Conservation (phyloP, 1,140 invertebrate genomes). For the Steinernema khuongi region DNA sequence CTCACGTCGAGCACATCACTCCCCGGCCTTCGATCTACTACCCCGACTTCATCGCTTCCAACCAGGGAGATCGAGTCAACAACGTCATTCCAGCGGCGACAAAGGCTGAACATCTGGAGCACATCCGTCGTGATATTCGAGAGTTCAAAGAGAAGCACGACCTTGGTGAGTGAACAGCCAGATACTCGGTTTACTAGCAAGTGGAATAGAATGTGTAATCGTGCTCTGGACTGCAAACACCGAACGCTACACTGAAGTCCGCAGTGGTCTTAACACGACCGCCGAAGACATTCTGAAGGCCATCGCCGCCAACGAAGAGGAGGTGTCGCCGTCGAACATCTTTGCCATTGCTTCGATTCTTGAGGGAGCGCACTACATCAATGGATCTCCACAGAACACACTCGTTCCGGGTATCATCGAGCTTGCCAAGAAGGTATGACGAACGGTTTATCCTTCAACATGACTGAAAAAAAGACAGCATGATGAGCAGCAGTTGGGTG, state of each 20-base stretch:
- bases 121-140: constrained; percentile 74
- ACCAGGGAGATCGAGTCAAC: constrained; percentile 79
- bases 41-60: constrained; percentile 88
- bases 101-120: constrained; percentile 66
- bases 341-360: constrained; percentile 84
- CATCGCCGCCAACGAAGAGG: constrained; percentile 69
- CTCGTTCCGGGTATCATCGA: constrained; percentile 82
- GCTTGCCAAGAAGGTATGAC: constrained; percentile 69
- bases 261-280: constrained; percentile 76
- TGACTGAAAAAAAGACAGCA: no score
- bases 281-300: constrained; percentile 73
- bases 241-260: constrained; percentile 76
- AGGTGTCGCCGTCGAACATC: constrained; percentile 87
- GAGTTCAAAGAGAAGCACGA: constrained; percentile 70
- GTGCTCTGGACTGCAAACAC: constrained; percentile 94
- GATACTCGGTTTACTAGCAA: background rate
- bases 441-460: no score
- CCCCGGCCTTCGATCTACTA: constrained; percentile 83
- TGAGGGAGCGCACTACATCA: constrained; percentile 84
- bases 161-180: constrained; percentile 50
- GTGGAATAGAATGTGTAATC: constrained; percentile 72
- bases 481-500: no score
- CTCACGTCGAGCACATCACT: constrained; percentile 70
- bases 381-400: constrained; percentile 93
- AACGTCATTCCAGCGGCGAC: constrained; percentile 71